Evolutionary conservation across 2,797 vertebrate species (phyloP).

Genomic region (Onychomys leucogaster): DNA sequence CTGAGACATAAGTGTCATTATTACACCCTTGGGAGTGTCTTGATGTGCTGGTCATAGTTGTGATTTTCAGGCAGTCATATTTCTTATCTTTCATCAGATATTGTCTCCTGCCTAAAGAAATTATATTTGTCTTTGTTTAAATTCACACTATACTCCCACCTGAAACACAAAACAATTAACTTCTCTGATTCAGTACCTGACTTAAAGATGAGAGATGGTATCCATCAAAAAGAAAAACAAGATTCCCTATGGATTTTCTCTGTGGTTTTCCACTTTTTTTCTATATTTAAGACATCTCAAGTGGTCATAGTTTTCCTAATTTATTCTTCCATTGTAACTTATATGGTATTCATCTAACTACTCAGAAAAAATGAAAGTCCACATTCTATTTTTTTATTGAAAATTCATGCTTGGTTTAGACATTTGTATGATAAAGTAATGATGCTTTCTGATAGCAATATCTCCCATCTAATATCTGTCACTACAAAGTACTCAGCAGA

Average conservation of each 20-base stretch:
- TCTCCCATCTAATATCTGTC: slow-evolving; percentile 4
- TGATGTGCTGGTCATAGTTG: background rate
- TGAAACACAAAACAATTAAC: background rate
- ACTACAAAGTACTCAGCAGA: background rate
- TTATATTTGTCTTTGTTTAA: background rate
- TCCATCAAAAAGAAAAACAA: background rate
- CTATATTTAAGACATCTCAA: slow-evolving; percentile 29
- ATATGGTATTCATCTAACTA: slow-evolving; percentile 24
- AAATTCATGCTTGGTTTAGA: slow-evolving; percentile 56
- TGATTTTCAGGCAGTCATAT: background rate
- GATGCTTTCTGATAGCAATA: slow-evolving; percentile 14
- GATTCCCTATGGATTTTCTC: slow-evolving; percentile 16
- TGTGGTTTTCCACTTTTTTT: background rate
- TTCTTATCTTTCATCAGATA: background rate
- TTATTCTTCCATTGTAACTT: slow-evolving; percentile 40
- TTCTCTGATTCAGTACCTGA: background rate
- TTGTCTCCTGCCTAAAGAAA: background rate
- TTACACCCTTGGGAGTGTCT: background rate
- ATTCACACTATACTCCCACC: background rate
- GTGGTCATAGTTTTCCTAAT: slow-evolving; percentile 25
- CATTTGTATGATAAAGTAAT: slow-evolving; percentile 33
- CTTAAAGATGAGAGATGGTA: slow-evolving; percentile 34
- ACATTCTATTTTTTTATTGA: slow-evolving; percentile 60
- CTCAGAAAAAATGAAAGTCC: background rate
- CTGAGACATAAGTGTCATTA: too few species aligned